Percentiles rank a stretch among this genome's conserved stretches.
phyloP scores from a whole-genome alignment of 1,140 invertebrate genomes.

The Tetramorium parvispinum region DNA sequence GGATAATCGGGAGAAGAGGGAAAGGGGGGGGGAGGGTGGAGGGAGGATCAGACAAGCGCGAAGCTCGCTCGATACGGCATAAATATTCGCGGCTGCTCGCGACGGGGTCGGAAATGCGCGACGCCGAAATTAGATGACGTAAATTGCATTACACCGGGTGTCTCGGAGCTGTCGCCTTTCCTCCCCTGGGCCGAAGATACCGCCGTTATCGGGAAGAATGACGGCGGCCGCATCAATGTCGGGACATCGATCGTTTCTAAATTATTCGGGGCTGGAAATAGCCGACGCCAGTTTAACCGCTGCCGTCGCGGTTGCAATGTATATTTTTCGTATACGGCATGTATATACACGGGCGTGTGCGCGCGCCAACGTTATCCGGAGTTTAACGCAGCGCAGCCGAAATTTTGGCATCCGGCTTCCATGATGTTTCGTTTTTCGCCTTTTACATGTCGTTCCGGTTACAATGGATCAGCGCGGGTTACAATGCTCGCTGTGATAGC shows the following conservation, averaged over 20 bases:
- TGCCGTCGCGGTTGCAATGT: slow-evolving; percentile 18
- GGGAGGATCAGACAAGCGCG: not conserved
- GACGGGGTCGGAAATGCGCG: slow-evolving; percentile 39
- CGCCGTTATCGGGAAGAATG: slow-evolving; percentile 11
- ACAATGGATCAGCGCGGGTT: slow-evolving; percentile 46
- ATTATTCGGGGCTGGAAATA: slow-evolving; percentile 46
- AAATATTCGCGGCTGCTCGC: slow-evolving; percentile 50
- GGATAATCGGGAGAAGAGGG: not conserved
- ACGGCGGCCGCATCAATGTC: slow-evolving; percentile 34
- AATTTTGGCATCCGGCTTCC: slow-evolving; percentile 47
- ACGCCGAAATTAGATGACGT: slow-evolving; percentile 43
- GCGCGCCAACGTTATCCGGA: slow-evolving; percentile 43
- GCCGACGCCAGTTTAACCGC: slow-evolving; percentile 35
- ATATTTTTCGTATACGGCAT: slow-evolving; percentile 28
- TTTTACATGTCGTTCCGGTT: slow-evolving; percentile 53
- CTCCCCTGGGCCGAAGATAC: not conserved
- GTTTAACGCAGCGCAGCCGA: slow-evolving; percentile 41
- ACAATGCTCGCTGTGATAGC: slow-evolving; percentile 37
- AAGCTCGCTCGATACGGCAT: slow-evolving; percentile 29
- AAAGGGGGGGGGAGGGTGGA: not conserved
- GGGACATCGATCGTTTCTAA: slow-evolving; percentile 45
- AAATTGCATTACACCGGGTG: slow-evolving; percentile 49
- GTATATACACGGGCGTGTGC: not conserved
- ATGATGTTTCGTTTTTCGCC: slow-evolving; percentile 54
- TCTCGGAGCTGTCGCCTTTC: slow-evolving; percentile 43